Conservation (phyloP, 2,113 vertebrate species). For the Perca schrenkii region DNA sequence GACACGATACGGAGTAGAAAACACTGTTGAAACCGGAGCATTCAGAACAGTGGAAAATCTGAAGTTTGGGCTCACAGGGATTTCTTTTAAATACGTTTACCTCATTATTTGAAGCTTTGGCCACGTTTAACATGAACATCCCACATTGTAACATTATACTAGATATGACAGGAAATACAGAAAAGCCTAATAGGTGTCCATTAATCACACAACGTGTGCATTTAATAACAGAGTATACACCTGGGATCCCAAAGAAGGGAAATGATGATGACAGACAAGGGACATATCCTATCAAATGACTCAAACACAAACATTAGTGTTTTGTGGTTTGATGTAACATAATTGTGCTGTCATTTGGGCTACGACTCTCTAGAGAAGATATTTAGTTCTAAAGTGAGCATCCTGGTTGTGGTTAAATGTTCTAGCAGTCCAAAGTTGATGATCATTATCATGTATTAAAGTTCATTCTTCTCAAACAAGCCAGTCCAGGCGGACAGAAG, state of each 20-base stretch:
- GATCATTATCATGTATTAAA: constrained; percentile 20
- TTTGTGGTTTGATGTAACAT: not conserved
- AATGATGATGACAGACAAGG: constrained; percentile 4
- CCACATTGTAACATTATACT: too few relatives aligned
- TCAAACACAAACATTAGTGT: not conserved
- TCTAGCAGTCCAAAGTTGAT: not conserved
- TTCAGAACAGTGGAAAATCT: too few relatives aligned
- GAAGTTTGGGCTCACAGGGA: too few relatives aligned
- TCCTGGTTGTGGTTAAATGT: not conserved
- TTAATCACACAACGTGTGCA: constrained; percentile 6
- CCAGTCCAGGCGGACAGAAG: constrained; percentile 22
- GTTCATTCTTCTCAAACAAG: constrained; percentile 58
- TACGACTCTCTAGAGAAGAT: not conserved
- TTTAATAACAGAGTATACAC: not conserved
- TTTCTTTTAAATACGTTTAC: too few relatives aligned
- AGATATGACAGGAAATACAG: too few relatives aligned
- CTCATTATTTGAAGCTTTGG: too few relatives aligned
- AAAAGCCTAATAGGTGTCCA: too few relatives aligned
- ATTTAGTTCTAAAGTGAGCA: not conserved
- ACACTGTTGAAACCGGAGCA: too few relatives aligned
- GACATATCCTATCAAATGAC: not conserved
- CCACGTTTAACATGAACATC: too few relatives aligned
- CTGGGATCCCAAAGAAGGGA: not conserved
- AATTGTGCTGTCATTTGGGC: not conserved
- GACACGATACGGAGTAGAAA: too few relatives aligned